Conservation (phyloP, 2,797 vertebrate species). For the Urophycis tenuis region DNA sequence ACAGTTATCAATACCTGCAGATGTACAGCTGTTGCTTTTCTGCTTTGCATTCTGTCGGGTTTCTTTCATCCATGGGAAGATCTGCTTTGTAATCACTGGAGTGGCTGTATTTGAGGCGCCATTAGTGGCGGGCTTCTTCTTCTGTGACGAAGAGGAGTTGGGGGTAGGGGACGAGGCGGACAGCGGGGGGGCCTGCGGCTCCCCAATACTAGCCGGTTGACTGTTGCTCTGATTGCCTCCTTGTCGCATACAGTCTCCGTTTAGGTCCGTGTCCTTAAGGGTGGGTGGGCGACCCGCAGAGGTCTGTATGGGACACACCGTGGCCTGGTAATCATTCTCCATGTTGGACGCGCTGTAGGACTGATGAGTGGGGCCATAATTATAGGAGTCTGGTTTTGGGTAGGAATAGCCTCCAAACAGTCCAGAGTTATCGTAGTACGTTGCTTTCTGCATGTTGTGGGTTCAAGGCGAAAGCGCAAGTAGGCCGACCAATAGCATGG, state of each 20-base stretch:
- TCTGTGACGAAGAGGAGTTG: slow-evolving; percentile 78
- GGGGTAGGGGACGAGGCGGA: slow-evolving; percentile 82
- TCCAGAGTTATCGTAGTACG: slow-evolving; percentile 96
- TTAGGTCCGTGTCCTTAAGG: slow-evolving; percentile 86
- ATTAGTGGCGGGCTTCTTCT: slow-evolving; percentile 80
- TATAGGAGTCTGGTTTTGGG: slow-evolving; percentile 90
- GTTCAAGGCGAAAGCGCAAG: slow-evolving; percentile 78
- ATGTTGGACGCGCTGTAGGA: slow-evolving; percentile 80
- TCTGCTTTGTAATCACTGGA: slow-evolving; percentile 89
- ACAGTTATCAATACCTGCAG: slow-evolving; percentile 74
- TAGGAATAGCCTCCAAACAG: slow-evolving; percentile 95
- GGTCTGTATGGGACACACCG: slow-evolving; percentile 91
- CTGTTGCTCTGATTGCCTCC: slow-evolving; percentile 71
- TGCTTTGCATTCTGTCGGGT: slow-evolving; percentile 93
- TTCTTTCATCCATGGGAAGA: slow-evolving; percentile 99
- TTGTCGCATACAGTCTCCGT: slow-evolving; percentile 91
- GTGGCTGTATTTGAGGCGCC: slow-evolving; percentile 71
- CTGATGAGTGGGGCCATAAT: slow-evolving; percentile 84
- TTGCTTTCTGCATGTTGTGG: slow-evolving; percentile 95
- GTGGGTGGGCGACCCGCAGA: slow-evolving; percentile 74
- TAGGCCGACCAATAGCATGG: slow-evolving; percentile 81
- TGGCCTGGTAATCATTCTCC: slow-evolving; percentile 86
- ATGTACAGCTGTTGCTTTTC: slow-evolving; percentile 83
- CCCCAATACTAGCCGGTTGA: slow-evolving; percentile 71
- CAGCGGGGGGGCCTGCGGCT: slow-evolving; percentile 82